Conservation (phyloP, 2,113 vertebrate species). For the Sprattus sprattus region DNA sequence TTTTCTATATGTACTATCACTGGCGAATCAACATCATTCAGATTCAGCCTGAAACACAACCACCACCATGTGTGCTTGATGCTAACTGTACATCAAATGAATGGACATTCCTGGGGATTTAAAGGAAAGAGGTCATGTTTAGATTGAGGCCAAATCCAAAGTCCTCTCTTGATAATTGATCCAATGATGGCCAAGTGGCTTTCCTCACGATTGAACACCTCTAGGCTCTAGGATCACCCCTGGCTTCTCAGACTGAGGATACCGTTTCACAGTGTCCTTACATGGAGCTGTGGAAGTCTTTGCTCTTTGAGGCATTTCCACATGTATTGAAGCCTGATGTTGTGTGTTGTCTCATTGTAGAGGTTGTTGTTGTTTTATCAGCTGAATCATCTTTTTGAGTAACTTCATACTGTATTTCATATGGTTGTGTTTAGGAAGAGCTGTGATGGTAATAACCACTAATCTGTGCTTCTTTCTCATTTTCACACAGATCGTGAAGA, state of each 20-base stretch:
- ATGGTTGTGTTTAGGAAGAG: not conserved
- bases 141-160: not conserved
- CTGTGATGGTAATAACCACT: not conserved
- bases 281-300: conserved; percentile 52
- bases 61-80: not conserved
- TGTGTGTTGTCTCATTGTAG: conserved; percentile 15
- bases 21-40: not conserved
- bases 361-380: conserved; percentile 19
- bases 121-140: not conserved
- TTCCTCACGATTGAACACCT: not conserved
- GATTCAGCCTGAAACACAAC: not conserved
- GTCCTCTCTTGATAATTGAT: not conserved
- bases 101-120: not conserved
- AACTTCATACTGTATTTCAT: not conserved
- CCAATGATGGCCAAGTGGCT: conserved; percentile 42
- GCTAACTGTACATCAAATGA: not conserved
- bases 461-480: conserved; percentile 7
- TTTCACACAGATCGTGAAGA: conserved; percentile 43
- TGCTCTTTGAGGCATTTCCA: conserved; percentile 14
- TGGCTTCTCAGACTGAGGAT: not conserved
- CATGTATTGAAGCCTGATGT: conserved; percentile 54
- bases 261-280: conserved; percentile 55
- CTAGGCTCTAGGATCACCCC: not conserved
- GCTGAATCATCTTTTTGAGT: not conserved
- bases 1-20: not conserved